phyloP scores from a whole-genome alignment of 2,797 vertebrate species.

The Melanotaenia boesemani region DNA sequence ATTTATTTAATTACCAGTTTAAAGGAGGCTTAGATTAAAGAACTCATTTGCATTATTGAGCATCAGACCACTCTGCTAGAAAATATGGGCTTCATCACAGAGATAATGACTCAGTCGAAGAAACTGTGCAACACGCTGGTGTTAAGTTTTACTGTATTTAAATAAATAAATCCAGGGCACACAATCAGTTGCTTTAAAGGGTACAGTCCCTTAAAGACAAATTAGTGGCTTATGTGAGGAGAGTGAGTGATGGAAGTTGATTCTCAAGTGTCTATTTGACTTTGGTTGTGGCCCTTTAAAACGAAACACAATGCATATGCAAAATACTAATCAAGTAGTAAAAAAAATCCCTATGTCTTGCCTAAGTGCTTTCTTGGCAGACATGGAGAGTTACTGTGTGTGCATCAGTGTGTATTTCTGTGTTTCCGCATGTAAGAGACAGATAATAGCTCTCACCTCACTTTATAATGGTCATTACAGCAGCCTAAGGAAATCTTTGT shows the following conservation, averaged over 20 bases:
- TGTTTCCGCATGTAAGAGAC: conserved; percentile 28
- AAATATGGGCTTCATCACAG: conserved; percentile 58
- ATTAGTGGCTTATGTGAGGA: conserved; percentile 56
- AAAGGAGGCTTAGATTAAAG: conserved; percentile 57
- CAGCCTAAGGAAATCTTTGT: conserved; percentile 53
- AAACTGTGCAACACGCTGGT: conserved; percentile 49
- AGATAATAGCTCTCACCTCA: conserved; percentile 55
- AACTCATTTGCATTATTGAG: conserved; percentile 75
- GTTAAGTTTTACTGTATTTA: conserved; percentile 55
- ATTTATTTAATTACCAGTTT: conserved; percentile 68
- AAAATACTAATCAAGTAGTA: conserved; percentile 72
- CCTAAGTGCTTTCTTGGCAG: conserved; percentile 81
- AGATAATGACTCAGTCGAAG: conserved; percentile 61
- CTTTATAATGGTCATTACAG: conserved; percentile 59
- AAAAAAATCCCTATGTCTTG: conserved; percentile 70
- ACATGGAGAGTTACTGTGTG: conserved; percentile 56
- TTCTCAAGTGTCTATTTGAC: conserved; percentile 76
- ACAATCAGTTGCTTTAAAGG: conserved; percentile 52
- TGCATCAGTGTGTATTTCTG: conserved; percentile 31
- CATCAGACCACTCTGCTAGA: conserved; percentile 52
- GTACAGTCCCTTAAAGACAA: conserved; percentile 30
- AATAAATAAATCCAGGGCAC: conserved; percentile 53
- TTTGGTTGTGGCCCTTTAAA: conserved; percentile 68
- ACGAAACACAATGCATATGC: conserved; percentile 71
- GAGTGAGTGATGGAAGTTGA: conserved; percentile 59